These are phyloP conservation scores for Capitella teleta DNA, from an alignment of 1,140 invertebrate species.

Conservation along the genomic window DNA sequence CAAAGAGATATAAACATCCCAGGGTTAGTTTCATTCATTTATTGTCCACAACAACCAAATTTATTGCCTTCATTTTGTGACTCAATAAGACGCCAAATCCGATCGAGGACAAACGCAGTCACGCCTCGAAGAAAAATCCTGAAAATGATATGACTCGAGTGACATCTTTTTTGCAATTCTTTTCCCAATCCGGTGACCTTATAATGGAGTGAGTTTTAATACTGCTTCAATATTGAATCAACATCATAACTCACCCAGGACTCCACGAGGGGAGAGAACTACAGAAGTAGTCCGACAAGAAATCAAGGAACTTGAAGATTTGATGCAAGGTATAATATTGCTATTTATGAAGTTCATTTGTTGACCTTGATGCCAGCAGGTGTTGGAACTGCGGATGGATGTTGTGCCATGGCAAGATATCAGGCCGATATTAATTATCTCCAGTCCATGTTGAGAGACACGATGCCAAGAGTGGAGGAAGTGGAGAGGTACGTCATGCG, in stretches of 20 bases:
- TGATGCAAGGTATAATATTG: conserved; percentile 20
- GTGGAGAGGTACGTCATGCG: too few relatives aligned
- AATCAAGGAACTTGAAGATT: conserved; percentile 20
- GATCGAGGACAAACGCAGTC: too few relatives aligned
- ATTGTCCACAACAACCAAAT: neutral
- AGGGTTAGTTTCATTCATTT: conserved; percentile 11
- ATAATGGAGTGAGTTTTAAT: too few relatives aligned
- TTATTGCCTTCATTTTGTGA: neutral
- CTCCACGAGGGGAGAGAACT: conserved; percentile 11
- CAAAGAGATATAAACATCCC: conserved; percentile 5
- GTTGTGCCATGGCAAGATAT: too few relatives aligned
- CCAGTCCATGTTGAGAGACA: too few relatives aligned
- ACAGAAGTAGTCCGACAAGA: conserved; percentile 18
- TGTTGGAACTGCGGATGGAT: too few relatives aligned
- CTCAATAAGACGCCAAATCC: neutral
- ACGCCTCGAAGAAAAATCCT: neutral
- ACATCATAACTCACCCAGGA: neutral
- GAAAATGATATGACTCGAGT: neutral
- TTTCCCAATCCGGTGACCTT: neutral
- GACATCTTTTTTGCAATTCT: neutral
- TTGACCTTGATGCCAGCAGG: neutral
- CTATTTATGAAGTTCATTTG: neutral
- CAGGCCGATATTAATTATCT: too few relatives aligned
- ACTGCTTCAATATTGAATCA: neutral
- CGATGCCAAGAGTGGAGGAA: too few relatives aligned